These are phyloP conservation scores for Deroplatys truncata DNA, from an alignment of 2,888 invertebrate genomes.

Conservation along the genomic window DNA sequence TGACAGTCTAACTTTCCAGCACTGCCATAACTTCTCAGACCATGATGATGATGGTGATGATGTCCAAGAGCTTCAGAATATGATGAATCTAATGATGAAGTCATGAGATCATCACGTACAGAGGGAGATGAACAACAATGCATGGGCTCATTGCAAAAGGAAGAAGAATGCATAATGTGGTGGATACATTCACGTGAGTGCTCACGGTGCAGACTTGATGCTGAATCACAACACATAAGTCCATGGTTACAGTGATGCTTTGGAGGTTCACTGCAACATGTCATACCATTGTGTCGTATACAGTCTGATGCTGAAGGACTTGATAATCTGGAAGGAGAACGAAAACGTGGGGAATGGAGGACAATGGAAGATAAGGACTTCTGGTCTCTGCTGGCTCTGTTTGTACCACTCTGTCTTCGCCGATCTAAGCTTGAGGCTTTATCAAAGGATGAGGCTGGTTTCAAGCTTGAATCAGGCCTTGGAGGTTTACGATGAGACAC, in stretches of 20 bases:
- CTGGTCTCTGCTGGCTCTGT: conserved; percentile 55
- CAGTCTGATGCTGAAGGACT: not conserved
- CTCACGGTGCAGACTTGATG: not conserved
- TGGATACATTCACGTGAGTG: not conserved
- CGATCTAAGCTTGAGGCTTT: conserved; percentile 55
- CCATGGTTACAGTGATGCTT: not conserved
- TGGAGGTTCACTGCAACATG: not conserved
- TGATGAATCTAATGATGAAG: not conserved
- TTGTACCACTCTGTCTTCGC: conserved; percentile 46
- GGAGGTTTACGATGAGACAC: conserved; percentile 4
- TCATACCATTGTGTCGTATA: not conserved
- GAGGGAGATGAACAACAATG: conserved; percentile 1
- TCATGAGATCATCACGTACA: not conserved
- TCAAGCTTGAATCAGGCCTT: not conserved
- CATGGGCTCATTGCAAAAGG: not conserved
- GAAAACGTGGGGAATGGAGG: conserved; percentile 19
- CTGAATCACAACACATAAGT: not conserved
- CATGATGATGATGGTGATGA: conserved; percentile 34
- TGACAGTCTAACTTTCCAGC: conserved; percentile 47
- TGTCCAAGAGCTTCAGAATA: not conserved
- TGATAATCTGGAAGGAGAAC: conserved; percentile 16
- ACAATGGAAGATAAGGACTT: conserved; percentile 55
- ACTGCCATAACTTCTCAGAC: conserved; percentile 48
- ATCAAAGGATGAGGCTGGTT: conserved; percentile 35
- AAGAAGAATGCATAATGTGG: not conserved